Conservation (phyloP, 2,113 vertebrate species). For the Oryzias woworae region DNA sequence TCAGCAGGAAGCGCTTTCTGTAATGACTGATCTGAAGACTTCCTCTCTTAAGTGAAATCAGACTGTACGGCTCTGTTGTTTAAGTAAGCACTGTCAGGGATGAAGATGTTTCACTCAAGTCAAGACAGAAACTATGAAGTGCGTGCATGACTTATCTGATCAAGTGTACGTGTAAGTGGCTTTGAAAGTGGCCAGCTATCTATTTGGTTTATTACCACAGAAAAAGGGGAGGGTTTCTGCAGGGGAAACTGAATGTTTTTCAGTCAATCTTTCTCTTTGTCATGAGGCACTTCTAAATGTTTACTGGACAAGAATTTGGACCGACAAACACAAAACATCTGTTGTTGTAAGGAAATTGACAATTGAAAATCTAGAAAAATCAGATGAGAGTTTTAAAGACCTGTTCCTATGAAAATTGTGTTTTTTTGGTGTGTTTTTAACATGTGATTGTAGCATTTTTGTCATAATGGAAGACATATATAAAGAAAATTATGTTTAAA, state of each 20-base stretch:
- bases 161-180: constrained; percentile 3
- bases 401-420: no score
- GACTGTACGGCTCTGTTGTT: constrained; percentile 18
- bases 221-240: constrained; percentile 16
- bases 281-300: constrained; percentile 51
- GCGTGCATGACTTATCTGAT: constrained; percentile 11
- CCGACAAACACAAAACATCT: constrained; percentile 53
- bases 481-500: no score
- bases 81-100: constrained; percentile 13
- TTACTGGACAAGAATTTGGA: constrained; percentile 49
- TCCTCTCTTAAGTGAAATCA: constrained; percentile 19
- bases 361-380: neutral
- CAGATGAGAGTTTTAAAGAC: no score
- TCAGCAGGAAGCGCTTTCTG: constrained; percentile 28
- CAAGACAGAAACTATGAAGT: constrained; percentile 35
- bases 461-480: no score
- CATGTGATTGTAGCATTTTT: no score
- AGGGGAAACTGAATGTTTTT: constrained; percentile 13
- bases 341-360: constrained; percentile 38
- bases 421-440: no score
- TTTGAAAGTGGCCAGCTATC: neutral
- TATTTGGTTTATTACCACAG: constrained; percentile 2
- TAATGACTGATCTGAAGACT: constrained; percentile 43
- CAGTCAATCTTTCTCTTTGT: constrained; percentile 3
- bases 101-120: constrained; percentile 19